phyloP scores from a whole-genome alignment of 2,113 vertebrate genomes.

The Motacilla tschutschensis region DNA sequence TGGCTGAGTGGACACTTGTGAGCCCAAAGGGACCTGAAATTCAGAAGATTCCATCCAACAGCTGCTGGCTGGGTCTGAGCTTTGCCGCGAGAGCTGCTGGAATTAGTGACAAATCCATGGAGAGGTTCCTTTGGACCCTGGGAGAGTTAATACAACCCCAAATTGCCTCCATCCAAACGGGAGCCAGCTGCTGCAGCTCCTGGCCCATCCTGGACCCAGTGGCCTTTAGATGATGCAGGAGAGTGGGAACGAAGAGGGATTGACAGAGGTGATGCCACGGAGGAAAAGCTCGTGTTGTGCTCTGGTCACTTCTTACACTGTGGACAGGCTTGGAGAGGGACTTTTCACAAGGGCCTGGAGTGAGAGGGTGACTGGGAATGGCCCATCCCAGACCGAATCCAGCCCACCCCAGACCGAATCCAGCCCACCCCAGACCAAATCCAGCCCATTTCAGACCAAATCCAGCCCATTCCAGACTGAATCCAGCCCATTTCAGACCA shows the following conservation, averaged over 20 bases:
- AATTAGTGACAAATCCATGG: neutral
- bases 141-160: neutral
- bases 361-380: neutral
- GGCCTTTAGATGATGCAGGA: neutral
- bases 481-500: rapidly evolving
- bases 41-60: neutral
- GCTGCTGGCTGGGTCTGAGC: neutral
- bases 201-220: no score
- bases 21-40: neutral
- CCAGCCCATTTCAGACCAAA: rapidly evolving
- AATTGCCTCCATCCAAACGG: neutral
- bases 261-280: neutral
- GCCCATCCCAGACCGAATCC: neutral
- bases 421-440: neutral
- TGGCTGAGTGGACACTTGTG: neutral
- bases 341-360: neutral
- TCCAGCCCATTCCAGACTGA: rapidly evolving
- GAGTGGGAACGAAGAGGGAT: neutral
- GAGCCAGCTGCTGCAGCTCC: neutral
- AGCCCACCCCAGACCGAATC: neutral
- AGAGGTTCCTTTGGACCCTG: neutral
- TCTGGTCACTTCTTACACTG: neutral
- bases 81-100: neutral
- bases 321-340: neutral
- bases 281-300: neutral